Conservation (phyloP, 2,797 vertebrate species). For the Paratrypauchen microcephalus region DNA sequence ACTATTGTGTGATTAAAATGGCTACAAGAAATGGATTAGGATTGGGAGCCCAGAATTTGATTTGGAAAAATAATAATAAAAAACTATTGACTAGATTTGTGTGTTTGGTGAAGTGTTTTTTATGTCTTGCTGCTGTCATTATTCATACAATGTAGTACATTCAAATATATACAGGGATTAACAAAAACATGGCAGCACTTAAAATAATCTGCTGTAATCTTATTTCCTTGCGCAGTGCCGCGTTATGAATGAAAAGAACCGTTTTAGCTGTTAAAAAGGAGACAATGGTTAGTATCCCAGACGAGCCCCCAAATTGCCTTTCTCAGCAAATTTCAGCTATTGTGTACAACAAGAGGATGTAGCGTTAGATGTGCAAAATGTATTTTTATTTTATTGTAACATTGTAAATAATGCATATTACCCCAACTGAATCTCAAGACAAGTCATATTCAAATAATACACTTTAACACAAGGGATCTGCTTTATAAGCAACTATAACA, state of each 20-base stretch:
- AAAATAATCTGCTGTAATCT: constrained; percentile 10
- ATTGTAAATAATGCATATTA: not conserved
- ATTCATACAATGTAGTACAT: constrained; percentile 9
- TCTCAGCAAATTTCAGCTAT: not conserved
- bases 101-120: constrained; percentile 23
- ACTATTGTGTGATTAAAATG: constrained; percentile 34
- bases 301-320: not conserved
- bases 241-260: constrained; percentile 2
- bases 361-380: constrained; percentile 1
- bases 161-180: constrained; percentile 9
- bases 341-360: constrained; percentile 1
- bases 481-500: not conserved
- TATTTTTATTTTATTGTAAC: constrained; percentile 5
- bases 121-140: constrained; percentile 18
- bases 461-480: not conserved
- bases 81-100: constrained; percentile 27
- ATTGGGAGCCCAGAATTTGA: constrained; percentile 27
- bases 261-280: constrained; percentile 4
- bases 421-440: not conserved
- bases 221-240: constrained; percentile 1
- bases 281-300: not conserved
- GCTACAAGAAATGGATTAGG: constrained; percentile 26
- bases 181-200: constrained; percentile 15
- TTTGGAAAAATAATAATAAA: constrained; percentile 28
- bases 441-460: not conserved